These are phyloP conservation scores for Liparis tanakae DNA, from an alignment of 2,797 vertebrate species.

Conservation along the genomic window DNA sequence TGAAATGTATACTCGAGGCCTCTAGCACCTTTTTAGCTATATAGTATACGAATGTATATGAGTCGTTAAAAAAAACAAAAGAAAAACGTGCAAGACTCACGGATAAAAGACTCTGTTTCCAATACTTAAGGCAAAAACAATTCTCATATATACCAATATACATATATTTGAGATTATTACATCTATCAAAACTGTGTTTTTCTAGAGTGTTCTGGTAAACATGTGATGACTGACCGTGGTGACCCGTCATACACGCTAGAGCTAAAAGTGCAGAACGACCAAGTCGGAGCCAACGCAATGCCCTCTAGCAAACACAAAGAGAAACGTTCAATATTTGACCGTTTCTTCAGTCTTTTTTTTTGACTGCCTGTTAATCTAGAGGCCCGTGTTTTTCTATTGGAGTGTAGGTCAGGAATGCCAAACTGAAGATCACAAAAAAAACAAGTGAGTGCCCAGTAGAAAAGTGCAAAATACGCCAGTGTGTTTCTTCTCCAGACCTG, in stretches of 20 bases:
- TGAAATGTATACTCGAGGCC: slow-evolving; percentile 76
- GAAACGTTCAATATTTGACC: slow-evolving; percentile 40
- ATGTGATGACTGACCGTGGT: slow-evolving; percentile 55
- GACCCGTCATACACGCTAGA: slow-evolving; percentile 61
- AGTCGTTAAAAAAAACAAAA: slow-evolving; percentile 47
- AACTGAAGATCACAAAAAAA: slow-evolving; percentile 60
- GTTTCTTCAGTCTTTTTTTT: slow-evolving; percentile 46
- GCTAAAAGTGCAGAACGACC: slow-evolving; percentile 78
- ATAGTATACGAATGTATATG: slow-evolving; percentile 76
- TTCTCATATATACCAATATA: slow-evolving; percentile 82
- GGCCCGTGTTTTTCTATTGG: slow-evolving; percentile 61
- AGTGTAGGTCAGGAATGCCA: slow-evolving; percentile 60
- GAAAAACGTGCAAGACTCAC: slow-evolving; percentile 82
- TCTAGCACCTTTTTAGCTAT: slow-evolving; percentile 83
- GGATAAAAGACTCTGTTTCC: slow-evolving; percentile 82
- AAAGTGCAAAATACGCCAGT: slow-evolving; percentile 85
- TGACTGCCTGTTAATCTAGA: slow-evolving; percentile 54
- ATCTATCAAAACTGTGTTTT: slow-evolving; percentile 75
- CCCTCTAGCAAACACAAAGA: slow-evolving; percentile 63
- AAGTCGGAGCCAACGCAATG: slow-evolving; percentile 67
- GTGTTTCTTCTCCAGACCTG: slow-evolving; percentile 59
- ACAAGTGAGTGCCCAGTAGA: slow-evolving; percentile 71
- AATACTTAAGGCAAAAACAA: slow-evolving; percentile 88
- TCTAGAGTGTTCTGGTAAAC: slow-evolving; percentile 73
- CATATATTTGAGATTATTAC: slow-evolving; percentile 80